Percentiles rank a stretch among this genome's conserved stretches.
Conservation (phyloP, 2,888 invertebrate species). For the Phaonia tiefii region DNA sequence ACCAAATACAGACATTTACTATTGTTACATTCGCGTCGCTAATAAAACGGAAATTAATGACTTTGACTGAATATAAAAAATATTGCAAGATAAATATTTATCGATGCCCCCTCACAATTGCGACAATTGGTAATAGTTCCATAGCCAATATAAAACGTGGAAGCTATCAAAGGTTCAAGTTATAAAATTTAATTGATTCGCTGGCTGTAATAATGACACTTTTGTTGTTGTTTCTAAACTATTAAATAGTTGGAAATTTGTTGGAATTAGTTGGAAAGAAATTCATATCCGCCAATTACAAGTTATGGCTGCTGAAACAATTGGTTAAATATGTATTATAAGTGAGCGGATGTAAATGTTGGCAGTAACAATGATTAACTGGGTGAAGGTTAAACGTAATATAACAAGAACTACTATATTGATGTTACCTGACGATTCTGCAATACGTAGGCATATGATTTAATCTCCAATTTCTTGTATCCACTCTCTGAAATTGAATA, state of each 20-base stretch:
- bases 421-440: too few species aligned
- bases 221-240: not conserved
- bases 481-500: too few species aligned
- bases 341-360: too few species aligned
- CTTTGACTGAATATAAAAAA: not conserved
- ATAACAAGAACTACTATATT: too few species aligned
- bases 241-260: not conserved
- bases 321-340: too few species aligned
- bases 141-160: not conserved
- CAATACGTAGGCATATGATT: too few species aligned
- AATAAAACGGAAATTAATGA: constrained; percentile 34
- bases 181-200: constrained; percentile 8
- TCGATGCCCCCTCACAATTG: not conserved
- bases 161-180: not conserved
- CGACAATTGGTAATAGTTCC: not conserved
- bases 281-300: too few species aligned
- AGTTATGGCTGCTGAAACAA: too few species aligned
- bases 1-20: not conserved
- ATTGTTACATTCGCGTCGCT: constrained; percentile 9
- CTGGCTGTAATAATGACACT: constrained; percentile 3
- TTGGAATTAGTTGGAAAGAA: too few species aligned
- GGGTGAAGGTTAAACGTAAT: too few species aligned
- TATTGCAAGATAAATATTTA: not conserved
- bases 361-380: too few species aligned
- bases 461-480: too few species aligned